Evolutionary conservation across 2,797 vertebrate genomes (phyloP), one percentile per base, ranked within the genome.

Genomic region (Neosilurus hyrtlii): DNA sequence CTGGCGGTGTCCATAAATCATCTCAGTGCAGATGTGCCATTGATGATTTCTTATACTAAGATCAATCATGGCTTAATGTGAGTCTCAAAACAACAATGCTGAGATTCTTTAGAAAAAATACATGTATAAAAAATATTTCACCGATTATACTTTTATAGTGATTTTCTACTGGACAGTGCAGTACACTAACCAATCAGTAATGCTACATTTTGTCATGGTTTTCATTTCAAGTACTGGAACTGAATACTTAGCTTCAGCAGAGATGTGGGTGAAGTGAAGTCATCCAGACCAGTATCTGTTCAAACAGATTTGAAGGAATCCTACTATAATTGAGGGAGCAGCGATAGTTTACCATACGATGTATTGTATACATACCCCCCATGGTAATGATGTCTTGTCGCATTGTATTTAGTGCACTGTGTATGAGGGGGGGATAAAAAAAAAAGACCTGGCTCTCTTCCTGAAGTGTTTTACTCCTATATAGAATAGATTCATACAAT

Each of bases 71-170:
- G 24, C 49, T 51, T 3, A 63, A 37, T 52, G 0, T 74, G 30
- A 49, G 30, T 51, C 68, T 67, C 70, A 35, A 26, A 84, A 76
- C 63, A 20, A n/a, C 12, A 43, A n/a, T 76, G 56, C 11, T 59
- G 18, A 75, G 56, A 75, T 59, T 22, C n/a, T 52, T 57, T 26
- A 11, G 0, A 20, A 9, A 12, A 37, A 20, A 18, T 43, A 43
- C 43, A 43, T 43, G 4, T 43, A 5, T 5, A 43, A 43, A 43
- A 9, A 10, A 72, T 6, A 10, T 30, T 73, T 74, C 54, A 74
- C 9, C 35, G 18, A 14, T 11, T 57, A 74, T 35, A 57, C n/a
- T 16, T 37, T 74, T 74, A 11, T 22, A 57, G 72, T 59, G 56
- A 2, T 59, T 59, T 59, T 75, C 30, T 75, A 59, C 54, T 59